phyloP scores from a whole-genome alignment of 2,113 vertebrate species.

The Notarius quadriscutis region DNA sequence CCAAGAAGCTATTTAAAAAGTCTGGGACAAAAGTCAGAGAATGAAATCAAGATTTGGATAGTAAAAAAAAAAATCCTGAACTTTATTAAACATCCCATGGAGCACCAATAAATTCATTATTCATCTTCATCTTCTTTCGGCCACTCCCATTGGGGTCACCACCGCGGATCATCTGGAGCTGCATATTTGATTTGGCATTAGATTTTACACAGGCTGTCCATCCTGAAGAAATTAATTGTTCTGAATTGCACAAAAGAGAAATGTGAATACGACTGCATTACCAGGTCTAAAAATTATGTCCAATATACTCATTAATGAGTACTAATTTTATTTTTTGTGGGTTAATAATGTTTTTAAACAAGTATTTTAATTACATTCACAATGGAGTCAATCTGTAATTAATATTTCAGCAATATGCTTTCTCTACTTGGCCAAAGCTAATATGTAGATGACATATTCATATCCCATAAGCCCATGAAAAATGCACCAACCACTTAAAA shows the following conservation, averaged over 20 bases:
- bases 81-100: too few relatives aligned
- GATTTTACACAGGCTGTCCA: too few relatives aligned
- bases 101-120: too few relatives aligned
- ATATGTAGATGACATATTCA: constrained; percentile 72
- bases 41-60: too few relatives aligned
- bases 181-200: too few relatives aligned
- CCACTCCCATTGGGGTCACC: too few relatives aligned
- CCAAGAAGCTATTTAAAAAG: too few relatives aligned
- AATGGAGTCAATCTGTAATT: constrained; percentile 63
- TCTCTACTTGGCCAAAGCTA: constrained; percentile 71
- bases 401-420: constrained; percentile 74
- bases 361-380: constrained; percentile 70
- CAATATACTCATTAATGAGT: background rate
- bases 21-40: too few relatives aligned
- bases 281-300: background rate
- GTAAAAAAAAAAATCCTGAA: too few relatives aligned
- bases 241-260: background rate
- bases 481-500: constrained; percentile 79
- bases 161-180: too few relatives aligned
- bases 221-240: background rate
- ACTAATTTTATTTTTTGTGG: background rate
- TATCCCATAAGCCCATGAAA: constrained; percentile 71
- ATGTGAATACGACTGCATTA: background rate
- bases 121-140: too few relatives aligned
- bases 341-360: constrained; percentile 49